Base-by-base conservation (phyloP, 2,797 vertebrate species). In the Cephalopachus bancanus region DNA sequence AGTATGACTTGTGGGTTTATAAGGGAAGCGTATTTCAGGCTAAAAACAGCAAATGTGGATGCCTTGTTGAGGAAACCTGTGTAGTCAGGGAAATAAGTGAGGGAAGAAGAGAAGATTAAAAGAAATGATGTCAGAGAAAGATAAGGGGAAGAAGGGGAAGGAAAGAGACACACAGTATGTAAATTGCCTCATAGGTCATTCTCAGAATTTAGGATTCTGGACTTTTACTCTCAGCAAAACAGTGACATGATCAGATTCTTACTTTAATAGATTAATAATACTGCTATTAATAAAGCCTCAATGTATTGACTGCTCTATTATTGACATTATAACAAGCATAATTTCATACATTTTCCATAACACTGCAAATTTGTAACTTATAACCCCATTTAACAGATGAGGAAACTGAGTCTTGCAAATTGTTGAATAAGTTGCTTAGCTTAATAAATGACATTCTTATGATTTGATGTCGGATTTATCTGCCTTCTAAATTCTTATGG, bases 241-340 rank as follows among this genome's bases (percentile, higher is more conserved):
- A 81, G 14, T 24, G 16, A 30, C 44, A 37, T 30, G 7, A 55
- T 17, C n/a, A 81, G n/a, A 49, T 72, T 85, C 71, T 72, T 14
- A 37, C 80, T 76, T 95, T 71, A 37, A 55, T 37, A 72, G n/a
- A 85, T 76, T 69, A 83, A 76, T 57, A 95, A 60, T 51, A 55
- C 17, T 37, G 22, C 49, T 72, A 11, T 84, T 57, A 51, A 71
- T 3, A 44, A 53, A 95, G 30, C 33, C 37, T 92, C 55, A 15
- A 2, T 55, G 33, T 84, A 59, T 20, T 67, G 24, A 83, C 7
- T 22, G 20, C 20, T 83, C 62, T 86, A 8, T 60, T 62, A 33
- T 9, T 57, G 64, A 11, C 15, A 30, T 9, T 26, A 1, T 80
- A 75, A 59, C 17, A 88, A 91, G 49, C 4, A 53, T 30, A 1